Base-by-base conservation (phyloP, 2,113 vertebrate species). In the Cacatua alba region DNA sequence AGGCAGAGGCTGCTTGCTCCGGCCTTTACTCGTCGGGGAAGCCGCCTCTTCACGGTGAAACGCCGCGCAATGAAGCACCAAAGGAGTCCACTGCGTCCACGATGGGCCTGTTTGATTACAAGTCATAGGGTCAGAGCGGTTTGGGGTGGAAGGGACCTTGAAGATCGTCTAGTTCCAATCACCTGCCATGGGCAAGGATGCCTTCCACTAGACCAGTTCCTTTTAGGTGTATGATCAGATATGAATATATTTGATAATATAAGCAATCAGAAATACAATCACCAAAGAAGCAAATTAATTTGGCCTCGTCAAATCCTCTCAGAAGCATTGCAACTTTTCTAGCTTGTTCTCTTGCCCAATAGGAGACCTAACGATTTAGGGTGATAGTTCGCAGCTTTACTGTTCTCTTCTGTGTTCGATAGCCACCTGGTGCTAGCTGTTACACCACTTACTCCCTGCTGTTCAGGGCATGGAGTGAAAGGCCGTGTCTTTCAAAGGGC, bases 51-150 rank as follows among this genome's bases (percentile, higher is more conserved):
- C 39, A 1, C 17, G 4, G 2, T 5, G 0, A 6, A 33, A 24
- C 17, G 1, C 12, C 3, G 5, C 35, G 3, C 14, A 3, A 1
- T 4, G 17, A 19, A 53, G 2, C 33, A 0, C 3, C 39, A 26
- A 19, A 7, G 18, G 5, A 20, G 52, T 37, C 17, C 31, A 8
- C 44, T 3, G 82, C 24, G 0, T 1, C 35, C 49, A 0, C 21
- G 0, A 1, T 6, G 55, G 35, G 55, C 44, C 49, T 6, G 11
- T 2, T 5, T 12, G 9, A 1, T 7, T 33, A n/a, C 8, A 59
- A 59, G 33, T 23, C 55, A n/a, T 59, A 23, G 33, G 33, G 55
- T 21, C 31, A 13, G 51, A 57, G 13, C 20, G 19, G 12, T n/a
- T 59, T n/a, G 33, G 55, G 31, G 33, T 59, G 55, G 33, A n/a